A percentile compares a stretch with the other conserved stretches of the same genome.
phyloP scores from a whole-genome alignment of 2,888 invertebrate genomes.

The Mactromeris polynyma region DNA sequence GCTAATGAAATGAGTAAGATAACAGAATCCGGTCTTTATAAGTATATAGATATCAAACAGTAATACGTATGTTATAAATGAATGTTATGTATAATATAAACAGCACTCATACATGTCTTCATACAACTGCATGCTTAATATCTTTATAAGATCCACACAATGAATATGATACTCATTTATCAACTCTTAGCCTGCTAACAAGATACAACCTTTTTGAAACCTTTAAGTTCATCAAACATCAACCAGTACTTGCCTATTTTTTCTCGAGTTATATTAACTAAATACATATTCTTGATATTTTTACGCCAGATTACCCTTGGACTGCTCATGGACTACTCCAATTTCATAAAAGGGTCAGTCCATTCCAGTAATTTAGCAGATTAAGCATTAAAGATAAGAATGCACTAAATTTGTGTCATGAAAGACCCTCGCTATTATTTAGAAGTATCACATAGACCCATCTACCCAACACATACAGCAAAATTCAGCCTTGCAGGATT shows the following conservation, averaged over 20 bases:
- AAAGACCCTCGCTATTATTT: neutral
- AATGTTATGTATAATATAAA: neutral
- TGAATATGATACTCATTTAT: neutral
- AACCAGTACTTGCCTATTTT: neutral
- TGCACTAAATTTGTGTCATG: too few relatives aligned
- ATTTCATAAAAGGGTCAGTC: neutral
- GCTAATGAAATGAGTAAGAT: neutral
- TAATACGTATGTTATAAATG: neutral
- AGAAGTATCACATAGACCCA: neutral
- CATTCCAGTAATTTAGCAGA: neutral
- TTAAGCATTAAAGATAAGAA: neutral
- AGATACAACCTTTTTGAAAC: neutral
- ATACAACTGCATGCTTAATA: neutral
- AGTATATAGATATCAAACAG: neutral
- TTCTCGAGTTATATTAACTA: too few relatives aligned
- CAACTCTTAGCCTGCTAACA: neutral
- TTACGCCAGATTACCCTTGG: too few relatives aligned
- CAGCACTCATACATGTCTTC: neutral
- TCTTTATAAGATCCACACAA: neutral
- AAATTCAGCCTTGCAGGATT: neutral
- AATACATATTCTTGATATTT: too few relatives aligned
- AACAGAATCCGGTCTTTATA: neutral
- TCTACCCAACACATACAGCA: neutral
- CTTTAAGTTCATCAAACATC: neutral
- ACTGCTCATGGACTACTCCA: neutral